phyloP scores from a whole-genome alignment of 1,140 invertebrate genomes.

The Cydia amplana region DNA sequence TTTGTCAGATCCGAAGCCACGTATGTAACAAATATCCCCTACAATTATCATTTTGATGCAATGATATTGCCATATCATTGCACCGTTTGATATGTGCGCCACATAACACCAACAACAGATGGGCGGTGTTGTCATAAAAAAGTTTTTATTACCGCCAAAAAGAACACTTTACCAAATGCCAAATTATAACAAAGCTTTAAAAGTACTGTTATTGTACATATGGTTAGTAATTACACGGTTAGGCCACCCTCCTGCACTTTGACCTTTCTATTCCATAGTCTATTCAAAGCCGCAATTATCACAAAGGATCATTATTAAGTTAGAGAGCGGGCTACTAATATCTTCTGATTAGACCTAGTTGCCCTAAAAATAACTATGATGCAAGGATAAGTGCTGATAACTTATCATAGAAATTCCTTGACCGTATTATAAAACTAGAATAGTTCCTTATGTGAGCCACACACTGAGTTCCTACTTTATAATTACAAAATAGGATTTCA shows the following conservation, averaged over 20 bases:
- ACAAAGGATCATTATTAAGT: not conserved
- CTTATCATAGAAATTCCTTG: not conserved
- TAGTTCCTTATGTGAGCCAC: not conserved
- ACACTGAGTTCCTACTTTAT: not conserved
- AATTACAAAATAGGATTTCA: not conserved
- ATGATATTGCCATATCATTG: too few species aligned
- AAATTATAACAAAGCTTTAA: conserved; percentile 25
- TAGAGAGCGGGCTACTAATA: not conserved
- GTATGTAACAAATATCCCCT: conserved; percentile 4
- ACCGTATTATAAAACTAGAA: not conserved
- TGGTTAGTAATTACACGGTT: conserved; percentile 45
- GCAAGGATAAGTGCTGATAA: not conserved
- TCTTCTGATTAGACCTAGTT: not conserved
- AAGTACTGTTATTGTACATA: conserved; percentile 40
- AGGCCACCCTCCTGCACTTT: not conserved
- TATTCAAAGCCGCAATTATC: conserved; percentile 12
- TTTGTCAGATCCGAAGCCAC: not conserved
- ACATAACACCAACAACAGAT: conserved; percentile 15
- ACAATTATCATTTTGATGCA: conserved; percentile 12
- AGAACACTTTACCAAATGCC: conserved; percentile 35
- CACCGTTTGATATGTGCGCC: not conserved
- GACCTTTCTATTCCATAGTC: not conserved
- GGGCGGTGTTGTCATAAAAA: conserved; percentile 24
- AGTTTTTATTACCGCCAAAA: conserved; percentile 23
- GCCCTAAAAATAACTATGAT: conserved; percentile 11